phyloP scores from a whole-genome alignment of 2,888 invertebrate genomes.

The Tridacna crocea region DNA sequence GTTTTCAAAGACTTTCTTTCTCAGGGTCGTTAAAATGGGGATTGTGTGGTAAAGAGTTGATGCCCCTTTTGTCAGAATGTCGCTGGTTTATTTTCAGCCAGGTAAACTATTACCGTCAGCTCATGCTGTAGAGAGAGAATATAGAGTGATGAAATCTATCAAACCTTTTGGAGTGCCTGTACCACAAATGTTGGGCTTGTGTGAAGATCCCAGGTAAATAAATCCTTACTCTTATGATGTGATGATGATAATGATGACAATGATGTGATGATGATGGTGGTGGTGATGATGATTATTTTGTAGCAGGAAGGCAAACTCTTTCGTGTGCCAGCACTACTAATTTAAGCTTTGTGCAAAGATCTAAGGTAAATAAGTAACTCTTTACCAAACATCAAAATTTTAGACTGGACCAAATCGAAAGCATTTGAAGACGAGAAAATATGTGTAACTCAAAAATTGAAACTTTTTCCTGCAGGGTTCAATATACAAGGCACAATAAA shows the following conservation, averaged over 20 bases:
- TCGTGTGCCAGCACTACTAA: conserved; percentile 84
- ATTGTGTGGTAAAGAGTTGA: too few species aligned
- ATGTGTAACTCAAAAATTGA: too few species aligned
- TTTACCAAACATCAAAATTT: too few species aligned
- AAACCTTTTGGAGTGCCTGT: conserved; percentile 82
- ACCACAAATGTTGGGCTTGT: conserved; percentile 81
- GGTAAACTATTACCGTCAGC: conserved; percentile 85
- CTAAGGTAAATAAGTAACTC: conserved; percentile 64
- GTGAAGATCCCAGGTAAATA: conserved; percentile 78
- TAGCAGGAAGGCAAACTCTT: conserved; percentile 79
- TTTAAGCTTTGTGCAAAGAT: conserved; percentile 81
- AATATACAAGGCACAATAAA: too few species aligned
- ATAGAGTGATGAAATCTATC: conserved; percentile 83
- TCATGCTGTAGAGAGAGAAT: conserved; percentile 85
- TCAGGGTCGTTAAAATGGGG: too few species aligned
- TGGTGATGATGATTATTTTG: background rate
- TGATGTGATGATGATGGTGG: conserved; percentile 40
- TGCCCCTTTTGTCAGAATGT: too few species aligned
- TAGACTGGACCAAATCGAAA: too few species aligned
- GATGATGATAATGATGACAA: conserved; percentile 49
- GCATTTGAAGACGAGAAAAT: too few species aligned
- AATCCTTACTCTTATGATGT: background rate
- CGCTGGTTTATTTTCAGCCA: conserved; percentile 75
- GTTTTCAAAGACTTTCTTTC: too few species aligned
- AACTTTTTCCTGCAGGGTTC: too few species aligned